A percentile compares a stretch with the other conserved stretches of the same genome.
Conservation (phyloP, 2,888 invertebrate species). For the Drosophila histrio region DNA sequence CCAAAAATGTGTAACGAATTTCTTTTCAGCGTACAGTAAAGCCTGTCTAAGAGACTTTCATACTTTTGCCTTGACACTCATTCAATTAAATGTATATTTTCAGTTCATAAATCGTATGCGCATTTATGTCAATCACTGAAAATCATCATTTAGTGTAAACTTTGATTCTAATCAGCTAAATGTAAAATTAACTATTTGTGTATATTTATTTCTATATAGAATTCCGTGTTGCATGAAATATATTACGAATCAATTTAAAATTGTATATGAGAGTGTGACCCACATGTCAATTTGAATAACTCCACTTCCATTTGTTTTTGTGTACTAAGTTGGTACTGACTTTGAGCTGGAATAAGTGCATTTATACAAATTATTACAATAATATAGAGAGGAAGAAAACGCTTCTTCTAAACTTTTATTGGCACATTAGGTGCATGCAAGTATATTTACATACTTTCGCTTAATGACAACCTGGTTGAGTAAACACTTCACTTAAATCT, state of each 20-base stretch:
- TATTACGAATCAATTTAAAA: not conserved
- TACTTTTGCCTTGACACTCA: not conserved
- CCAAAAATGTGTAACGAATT: not conserved
- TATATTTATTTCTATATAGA: not conserved
- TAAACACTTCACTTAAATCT: too few relatives aligned
- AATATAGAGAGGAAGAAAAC: not conserved
- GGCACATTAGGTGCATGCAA: not conserved
- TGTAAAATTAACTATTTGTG: not conserved
- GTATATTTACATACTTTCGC: too few relatives aligned
- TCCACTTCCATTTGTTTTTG: not conserved
- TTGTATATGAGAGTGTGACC: not conserved
- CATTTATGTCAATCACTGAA: not conserved
- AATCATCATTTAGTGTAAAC: not conserved
- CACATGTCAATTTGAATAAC: not conserved
- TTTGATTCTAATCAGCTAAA: slow-evolving; percentile 8
- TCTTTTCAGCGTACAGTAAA: not conserved
- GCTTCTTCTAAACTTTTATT: not conserved
- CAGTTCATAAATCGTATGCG: not conserved
- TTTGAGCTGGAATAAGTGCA: not conserved
- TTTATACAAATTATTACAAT: not conserved
- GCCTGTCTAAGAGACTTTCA: not conserved
- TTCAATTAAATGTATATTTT: not conserved
- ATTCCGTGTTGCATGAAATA: not conserved
- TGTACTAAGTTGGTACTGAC: not conserved
- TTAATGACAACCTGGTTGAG: too few relatives aligned